Percentiles rank a stretch among this genome's conserved stretches.
Conservation (phyloP, 2,113 vertebrate genomes). For the Erythrocebus patas region DNA sequence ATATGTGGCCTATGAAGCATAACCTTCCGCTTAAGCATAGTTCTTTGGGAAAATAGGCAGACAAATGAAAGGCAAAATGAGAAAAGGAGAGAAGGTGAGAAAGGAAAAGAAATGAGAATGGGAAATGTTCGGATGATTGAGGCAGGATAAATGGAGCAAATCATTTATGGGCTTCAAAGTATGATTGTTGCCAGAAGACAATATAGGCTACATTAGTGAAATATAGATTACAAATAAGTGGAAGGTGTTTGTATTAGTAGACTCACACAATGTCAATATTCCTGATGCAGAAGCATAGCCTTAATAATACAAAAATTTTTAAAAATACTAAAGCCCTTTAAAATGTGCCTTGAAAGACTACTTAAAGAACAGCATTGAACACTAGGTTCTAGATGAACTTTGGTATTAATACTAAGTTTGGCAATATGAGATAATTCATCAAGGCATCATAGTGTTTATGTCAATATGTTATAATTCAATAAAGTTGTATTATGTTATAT, state of each 20-base stretch:
- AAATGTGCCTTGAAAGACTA: not conserved
- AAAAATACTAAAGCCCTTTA: not conserved
- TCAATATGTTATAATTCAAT: not conserved
- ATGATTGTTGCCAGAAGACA: not conserved
- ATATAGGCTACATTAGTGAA: not conserved
- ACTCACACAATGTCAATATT: not conserved
- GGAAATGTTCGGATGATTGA: not conserved
- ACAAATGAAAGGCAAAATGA: constrained; percentile 14
- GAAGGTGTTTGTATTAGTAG: not conserved
- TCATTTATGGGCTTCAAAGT: not conserved
- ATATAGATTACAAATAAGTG: not conserved
- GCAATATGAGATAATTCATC: not conserved
- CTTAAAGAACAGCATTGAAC: not conserved
- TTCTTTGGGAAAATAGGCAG: not conserved
- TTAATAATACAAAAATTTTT: not conserved
- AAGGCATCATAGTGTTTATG: not conserved
- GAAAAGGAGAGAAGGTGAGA: not conserved
- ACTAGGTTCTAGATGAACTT: not conserved
- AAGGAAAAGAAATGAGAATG: not conserved
- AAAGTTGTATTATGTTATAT: not conserved
- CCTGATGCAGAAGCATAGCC: not conserved
- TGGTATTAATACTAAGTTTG: not conserved
- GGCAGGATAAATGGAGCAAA: not conserved
- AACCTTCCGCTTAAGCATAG: not conserved
- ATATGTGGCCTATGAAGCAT: not conserved